Conservation (phyloP, 2,113 vertebrate genomes). For the Romanogobio albipinnatus region DNA sequence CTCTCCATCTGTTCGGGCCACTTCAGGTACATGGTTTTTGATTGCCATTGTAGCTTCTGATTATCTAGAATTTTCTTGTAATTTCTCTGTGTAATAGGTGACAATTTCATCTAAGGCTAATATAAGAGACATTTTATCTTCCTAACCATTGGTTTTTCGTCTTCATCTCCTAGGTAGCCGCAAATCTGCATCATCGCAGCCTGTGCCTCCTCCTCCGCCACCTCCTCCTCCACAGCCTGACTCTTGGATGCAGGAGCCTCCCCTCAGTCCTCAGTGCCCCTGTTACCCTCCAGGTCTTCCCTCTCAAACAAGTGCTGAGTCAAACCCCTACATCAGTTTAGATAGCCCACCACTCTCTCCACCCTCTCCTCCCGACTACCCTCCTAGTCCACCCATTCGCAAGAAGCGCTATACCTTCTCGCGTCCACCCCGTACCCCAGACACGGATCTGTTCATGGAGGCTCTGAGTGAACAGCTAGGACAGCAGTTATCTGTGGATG, state of each 20-base stretch:
- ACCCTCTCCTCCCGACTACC: slow-evolving; percentile 74
- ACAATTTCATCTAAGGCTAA: background rate
- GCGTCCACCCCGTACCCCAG: slow-evolving; percentile 81
- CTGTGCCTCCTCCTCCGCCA: slow-evolving; percentile 47
- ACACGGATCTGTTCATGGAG: slow-evolving; percentile 92
- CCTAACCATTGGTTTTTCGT: background rate
- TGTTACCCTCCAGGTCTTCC: slow-evolving; percentile 79
- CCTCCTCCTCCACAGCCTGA: slow-evolving; percentile 56
- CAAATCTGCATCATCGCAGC: slow-evolving; percentile 62
- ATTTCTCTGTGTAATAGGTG: background rate
- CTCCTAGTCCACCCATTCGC: slow-evolving; percentile 72
- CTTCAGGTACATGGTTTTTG: slow-evolving; percentile 67
- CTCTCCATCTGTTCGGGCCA: slow-evolving; percentile 70
- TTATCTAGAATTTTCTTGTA: background rate
- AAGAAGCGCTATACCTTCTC: slow-evolving; percentile 95
- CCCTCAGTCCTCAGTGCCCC: slow-evolving; percentile 76
- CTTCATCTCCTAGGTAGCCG: slow-evolving; percentile 74
- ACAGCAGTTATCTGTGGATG: slow-evolving; percentile 85
- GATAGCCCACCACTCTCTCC: slow-evolving; percentile 90
- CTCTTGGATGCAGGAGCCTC: slow-evolving; percentile 79
- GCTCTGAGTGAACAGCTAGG: slow-evolving; percentile 92
- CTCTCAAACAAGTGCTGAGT: slow-evolving; percentile 91
- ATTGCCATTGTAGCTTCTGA: background rate
- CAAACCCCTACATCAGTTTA: slow-evolving; percentile 94
- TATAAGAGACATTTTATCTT: background rate